These are phyloP conservation scores for Ophioninae sp. DNA, from an alignment of 2,888 invertebrate species.

Conservation along the genomic window DNA sequence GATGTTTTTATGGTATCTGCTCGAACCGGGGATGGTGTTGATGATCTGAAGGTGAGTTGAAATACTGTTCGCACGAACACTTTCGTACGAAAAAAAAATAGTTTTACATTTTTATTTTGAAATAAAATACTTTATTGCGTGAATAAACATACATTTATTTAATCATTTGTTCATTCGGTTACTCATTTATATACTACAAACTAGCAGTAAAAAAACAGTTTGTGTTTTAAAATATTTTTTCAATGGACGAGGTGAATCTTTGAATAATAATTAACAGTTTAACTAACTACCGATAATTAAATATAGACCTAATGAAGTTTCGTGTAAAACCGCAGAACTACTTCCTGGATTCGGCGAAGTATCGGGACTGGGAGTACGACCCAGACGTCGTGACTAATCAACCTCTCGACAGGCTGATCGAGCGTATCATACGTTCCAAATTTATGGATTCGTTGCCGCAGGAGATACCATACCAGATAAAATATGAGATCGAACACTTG, in stretches of 20 bases:
- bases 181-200: too few relatives aligned
- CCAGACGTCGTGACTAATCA: conserved; percentile 88
- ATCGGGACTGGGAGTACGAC: conserved; percentile 87
- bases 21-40: conserved; percentile 88
- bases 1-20: conserved; percentile 97
- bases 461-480: conserved; percentile 92
- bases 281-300: too few relatives aligned
- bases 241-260: too few relatives aligned
- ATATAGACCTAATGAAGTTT: not conserved
- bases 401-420: conserved; percentile 86
- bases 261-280: too few relatives aligned
- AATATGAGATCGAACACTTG: conserved; percentile 86
- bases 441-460: conserved; percentile 91
- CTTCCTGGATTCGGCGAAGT: conserved; percentile 86
- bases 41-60: conserved; percentile 85
- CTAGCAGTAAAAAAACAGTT: too few relatives aligned
- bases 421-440: conserved; percentile 90
- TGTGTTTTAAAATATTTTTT: too few relatives aligned
- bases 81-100: not conserved
- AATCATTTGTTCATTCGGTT: too few relatives aligned
- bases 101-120: not conserved
- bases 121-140: too few relatives aligned
- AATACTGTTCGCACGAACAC: too few relatives aligned
- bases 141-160: too few relatives aligned
- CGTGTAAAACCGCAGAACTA: conserved; percentile 83